Base-by-base conservation (phyloP, 2,888 invertebrate species). In the Pristionchus mayeri region DNA sequence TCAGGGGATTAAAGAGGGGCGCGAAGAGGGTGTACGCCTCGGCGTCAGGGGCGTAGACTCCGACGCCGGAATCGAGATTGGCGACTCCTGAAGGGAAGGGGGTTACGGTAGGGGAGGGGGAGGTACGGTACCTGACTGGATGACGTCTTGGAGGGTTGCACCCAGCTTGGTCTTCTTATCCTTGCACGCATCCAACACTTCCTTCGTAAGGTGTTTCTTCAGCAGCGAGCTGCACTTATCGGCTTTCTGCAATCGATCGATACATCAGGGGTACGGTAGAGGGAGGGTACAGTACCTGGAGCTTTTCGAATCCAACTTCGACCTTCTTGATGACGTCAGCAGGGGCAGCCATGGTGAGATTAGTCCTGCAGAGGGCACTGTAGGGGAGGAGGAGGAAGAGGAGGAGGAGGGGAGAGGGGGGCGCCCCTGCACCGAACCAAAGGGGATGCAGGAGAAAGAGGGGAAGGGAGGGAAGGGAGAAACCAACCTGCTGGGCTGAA, bases 31-130 rank as follows among this genome's bases (percentile, higher is more conserved):
- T 95, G 95, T 98, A 98, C 84, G 97, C 94, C 94, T 98, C 97
- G 87, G 98, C 97, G 94, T 98, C 98, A 86, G 98, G 97, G 85
- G 98, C 98, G 93, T 98, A 98, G 94, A 98, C 63, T 93, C 97
- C 97, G 87, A 97, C 96, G 92, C 97, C 97, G 89, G 97, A 97
- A 94, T 98, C 97, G 93, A 96, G 95, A 94, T 98, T 97, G 94
- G 97, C 96, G 93, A 97, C 94, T 93, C 97, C 96, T 81, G 37
- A 50, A 48, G 34, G 30, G n/a, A 44, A 34, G 44, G 6, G 21
- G 27, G 30, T 1, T 40, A 4, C 50, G 21, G 34, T 24, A 18
- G 50, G 21, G 27, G 30, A 18, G 50, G 50, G 27, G 44, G 44
- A 44, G 27, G 11, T 78, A 30, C 21, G 27, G 27, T 50, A 78